Evolutionary conservation across 2,888 invertebrate species (phyloP).

Genomic region (Clanis bilineata): DNA sequence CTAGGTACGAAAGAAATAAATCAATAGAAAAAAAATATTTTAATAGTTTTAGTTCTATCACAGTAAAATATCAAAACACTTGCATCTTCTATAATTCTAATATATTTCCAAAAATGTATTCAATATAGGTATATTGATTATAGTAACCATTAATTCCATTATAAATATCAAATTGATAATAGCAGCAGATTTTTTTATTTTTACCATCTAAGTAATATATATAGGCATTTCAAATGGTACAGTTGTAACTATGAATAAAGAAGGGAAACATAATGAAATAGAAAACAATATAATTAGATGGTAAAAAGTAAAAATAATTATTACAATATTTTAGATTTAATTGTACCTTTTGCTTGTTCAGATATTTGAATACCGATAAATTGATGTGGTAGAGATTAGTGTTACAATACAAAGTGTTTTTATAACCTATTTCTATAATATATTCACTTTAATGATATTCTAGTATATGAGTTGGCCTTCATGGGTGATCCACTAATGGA

Average conservation of each 20-base stretch:
- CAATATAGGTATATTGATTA: slow-evolving; percentile 1
- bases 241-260: neutral
- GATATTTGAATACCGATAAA: neutral
- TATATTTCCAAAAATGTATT: slow-evolving; percentile 10
- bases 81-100: slow-evolving; percentile 26
- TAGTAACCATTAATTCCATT: slow-evolving; percentile 4
- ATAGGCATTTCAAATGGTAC: neutral
- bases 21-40: slow-evolving; percentile 26
- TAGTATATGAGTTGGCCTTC: slow-evolving; percentile 14
- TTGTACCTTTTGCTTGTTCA: too few relatives aligned
- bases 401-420: slow-evolving; percentile 5
- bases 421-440: neutral
- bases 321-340: neutral
- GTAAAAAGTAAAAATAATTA: neutral
- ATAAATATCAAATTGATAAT: neutral
- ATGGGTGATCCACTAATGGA: slow-evolving; percentile 47
- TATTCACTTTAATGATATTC: slow-evolving; percentile 9
- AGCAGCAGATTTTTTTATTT: neutral
- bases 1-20: slow-evolving; percentile 15
- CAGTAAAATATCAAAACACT: slow-evolving; percentile 71
- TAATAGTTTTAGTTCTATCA: slow-evolving; percentile 76
- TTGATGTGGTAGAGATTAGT: neutral
- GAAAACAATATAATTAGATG: neutral
- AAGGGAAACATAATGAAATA: neutral
- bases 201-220: neutral